phyloP scores from a whole-genome alignment of 1,140 invertebrate species.

The Saccostrea echinata region DNA sequence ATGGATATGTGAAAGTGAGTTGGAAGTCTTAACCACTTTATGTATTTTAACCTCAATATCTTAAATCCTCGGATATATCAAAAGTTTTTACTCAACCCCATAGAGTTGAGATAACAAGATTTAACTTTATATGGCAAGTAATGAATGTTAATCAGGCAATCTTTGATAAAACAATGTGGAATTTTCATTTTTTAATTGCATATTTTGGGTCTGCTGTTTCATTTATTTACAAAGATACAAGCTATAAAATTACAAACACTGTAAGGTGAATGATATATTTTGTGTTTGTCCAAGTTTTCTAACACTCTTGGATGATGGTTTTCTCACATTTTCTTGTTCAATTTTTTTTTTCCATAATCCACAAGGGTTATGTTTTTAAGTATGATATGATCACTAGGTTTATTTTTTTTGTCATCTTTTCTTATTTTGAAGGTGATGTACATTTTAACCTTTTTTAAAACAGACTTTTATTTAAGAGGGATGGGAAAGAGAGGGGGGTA shows the following conservation, averaged over 20 bases:
- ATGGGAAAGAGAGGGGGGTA: too few relatives aligned
- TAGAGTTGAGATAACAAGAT: background rate
- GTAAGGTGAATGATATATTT: background rate
- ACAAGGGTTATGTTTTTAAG: background rate
- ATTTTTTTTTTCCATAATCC: background rate
- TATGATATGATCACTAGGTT: too few relatives aligned
- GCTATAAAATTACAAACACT: background rate
- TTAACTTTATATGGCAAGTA: background rate
- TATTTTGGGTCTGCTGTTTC: slow-evolving; percentile 6
- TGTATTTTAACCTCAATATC: background rate
- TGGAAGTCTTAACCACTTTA: background rate
- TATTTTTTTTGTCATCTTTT: background rate
- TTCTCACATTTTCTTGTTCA: background rate
- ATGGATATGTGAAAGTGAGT: background rate
- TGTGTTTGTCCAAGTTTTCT: background rate
- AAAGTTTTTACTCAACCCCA: background rate
- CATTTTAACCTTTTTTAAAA: background rate
- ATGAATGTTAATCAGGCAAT: background rate
- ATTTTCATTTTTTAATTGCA: background rate
- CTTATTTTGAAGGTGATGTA: background rate
- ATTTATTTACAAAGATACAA: background rate
- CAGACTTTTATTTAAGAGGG: too few relatives aligned
- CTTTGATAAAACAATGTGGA: background rate
- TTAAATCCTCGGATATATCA: too few relatives aligned
- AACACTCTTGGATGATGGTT: background rate